These are phyloP conservation scores for Dendrolimus punctatus DNA, from an alignment of 1,140 invertebrate species.

Conservation along the genomic window DNA sequence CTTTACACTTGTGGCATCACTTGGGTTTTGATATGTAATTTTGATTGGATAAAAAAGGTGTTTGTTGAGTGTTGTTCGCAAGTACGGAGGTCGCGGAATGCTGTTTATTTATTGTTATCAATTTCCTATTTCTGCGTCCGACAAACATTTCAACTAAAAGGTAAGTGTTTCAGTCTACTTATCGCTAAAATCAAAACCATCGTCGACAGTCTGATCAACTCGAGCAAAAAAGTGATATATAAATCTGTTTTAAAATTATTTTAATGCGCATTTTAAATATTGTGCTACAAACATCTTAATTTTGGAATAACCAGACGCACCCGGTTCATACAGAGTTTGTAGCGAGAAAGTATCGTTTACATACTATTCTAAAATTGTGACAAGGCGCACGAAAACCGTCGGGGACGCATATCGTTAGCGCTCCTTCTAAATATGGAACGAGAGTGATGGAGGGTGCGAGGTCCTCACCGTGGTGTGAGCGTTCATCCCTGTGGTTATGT, in stretches of 20 bases:
- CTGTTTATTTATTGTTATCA: conserved; percentile 63
- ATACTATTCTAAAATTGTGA: conserved; percentile 66
- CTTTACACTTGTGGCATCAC: too few relatives aligned
- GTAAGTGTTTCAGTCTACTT: conserved; percentile 29
- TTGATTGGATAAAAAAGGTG: conserved; percentile 22
- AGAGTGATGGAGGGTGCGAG: conserved; percentile 40
- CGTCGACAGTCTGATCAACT: not conserved
- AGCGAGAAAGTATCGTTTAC: conserved; percentile 56
- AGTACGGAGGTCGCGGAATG: conserved; percentile 59
- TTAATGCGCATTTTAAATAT: conserved; percentile 48
- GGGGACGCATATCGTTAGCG: conserved; percentile 45
- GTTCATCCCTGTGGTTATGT: conserved; percentile 53
- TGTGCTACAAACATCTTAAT: conserved; percentile 22
- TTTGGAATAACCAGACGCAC: conserved; percentile 23
- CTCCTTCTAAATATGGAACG: conserved; percentile 67
- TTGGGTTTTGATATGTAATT: too few relatives aligned
- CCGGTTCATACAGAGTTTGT: conserved; percentile 21
- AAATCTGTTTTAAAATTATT: conserved; percentile 15
- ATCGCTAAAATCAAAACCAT: not conserved
- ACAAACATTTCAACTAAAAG: conserved; percentile 38
- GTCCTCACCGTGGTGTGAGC: conserved; percentile 29
- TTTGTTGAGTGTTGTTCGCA: conserved; percentile 66
- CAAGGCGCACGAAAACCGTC: conserved; percentile 45
- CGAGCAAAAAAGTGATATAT: conserved; percentile 7
- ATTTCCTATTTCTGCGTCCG: conserved; percentile 49